phyloP scores from a whole-genome alignment of 2,797 vertebrate genomes.

The Molossus molossus region DNA sequence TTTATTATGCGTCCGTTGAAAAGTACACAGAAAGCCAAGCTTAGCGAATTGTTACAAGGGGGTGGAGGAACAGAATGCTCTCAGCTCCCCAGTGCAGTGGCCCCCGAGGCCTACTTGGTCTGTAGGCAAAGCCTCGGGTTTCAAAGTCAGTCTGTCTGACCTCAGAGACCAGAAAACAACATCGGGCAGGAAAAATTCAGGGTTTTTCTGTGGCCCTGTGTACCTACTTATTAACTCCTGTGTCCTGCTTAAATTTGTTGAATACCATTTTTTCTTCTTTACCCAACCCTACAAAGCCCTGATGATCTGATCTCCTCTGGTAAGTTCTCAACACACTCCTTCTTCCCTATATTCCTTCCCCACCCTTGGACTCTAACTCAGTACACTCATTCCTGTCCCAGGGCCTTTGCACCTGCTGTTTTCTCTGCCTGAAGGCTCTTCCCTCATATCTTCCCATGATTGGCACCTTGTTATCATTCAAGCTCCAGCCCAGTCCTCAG shows the following conservation, averaged over 20 bases:
- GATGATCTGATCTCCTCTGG: background rate
- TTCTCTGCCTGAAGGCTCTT: background rate
- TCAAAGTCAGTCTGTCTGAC: background rate
- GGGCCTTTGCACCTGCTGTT: background rate
- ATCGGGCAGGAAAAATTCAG: background rate
- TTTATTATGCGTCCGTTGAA: background rate
- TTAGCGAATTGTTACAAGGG: background rate
- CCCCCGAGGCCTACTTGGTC: background rate
- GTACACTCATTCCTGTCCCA: background rate
- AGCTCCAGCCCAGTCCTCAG: background rate
- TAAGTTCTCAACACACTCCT: too few species aligned
- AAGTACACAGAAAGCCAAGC: background rate
- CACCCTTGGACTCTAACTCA: background rate
- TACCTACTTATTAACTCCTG: too few species aligned
- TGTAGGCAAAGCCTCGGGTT: background rate
- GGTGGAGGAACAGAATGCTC: background rate
- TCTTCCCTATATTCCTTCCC: rapidly evolving
- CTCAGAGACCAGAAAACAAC: background rate
- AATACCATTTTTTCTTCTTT: background rate
- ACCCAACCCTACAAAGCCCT: too few species aligned
- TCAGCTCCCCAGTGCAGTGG: too few species aligned
- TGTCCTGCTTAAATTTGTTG: background rate
- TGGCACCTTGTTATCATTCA: background rate
- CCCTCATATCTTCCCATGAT: background rate
- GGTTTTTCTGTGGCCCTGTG: background rate